Evolutionary conservation across 1,140 invertebrate species (phyloP), one percentile per base, ranked within the genome.

Genomic region (Hesperophylax magnus): DNA sequence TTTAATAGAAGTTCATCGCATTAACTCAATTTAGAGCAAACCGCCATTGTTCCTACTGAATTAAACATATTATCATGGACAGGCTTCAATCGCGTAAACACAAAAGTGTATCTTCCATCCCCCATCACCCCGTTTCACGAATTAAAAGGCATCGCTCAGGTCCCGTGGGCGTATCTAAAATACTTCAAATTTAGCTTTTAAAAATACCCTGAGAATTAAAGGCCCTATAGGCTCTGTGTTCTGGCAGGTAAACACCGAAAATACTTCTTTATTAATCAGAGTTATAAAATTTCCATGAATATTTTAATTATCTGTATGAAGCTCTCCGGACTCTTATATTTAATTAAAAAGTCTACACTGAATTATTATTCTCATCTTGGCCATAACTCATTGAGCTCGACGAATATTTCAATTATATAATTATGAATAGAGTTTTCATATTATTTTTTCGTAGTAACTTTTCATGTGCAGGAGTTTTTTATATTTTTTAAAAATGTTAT

Each of bases 271-370:
- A 81, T 81, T 81, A 81, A 81, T 81, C 80, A 81, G 67, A 72
- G 69, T 81, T 77, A 58, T 24, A 74, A 78, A 78, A 81, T 81
- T 81, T 78, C 69, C 80, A 81, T 81, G 80, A 81, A 81, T 81
- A 81, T 78, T 81, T 81, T 78, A 81, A 81, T 81, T 81, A 81
- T 78, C 80, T 34, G 58, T 56, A 78, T 61, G 71, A 27, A 77
- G 58, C 69, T 53, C 24, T 53, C 69, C 31, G 11, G 9, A 34
- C 52, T 74, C 34, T 18, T 18, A 39, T 54, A 65, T 74, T 81
- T 81, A 81, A 81, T 81, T 78, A 81, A 81, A 78, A 81, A 81
- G 67, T 81, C 80, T 47, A 53, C 54, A 56, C 47, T 79, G n/a
- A 79, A 69, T 53, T 69, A 69, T 67, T 53, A 79, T 79, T 79